These are phyloP conservation scores for Neodontobutis hainanensis DNA, from an alignment of 2,113 vertebrate genomes.

Conservation along the genomic window DNA sequence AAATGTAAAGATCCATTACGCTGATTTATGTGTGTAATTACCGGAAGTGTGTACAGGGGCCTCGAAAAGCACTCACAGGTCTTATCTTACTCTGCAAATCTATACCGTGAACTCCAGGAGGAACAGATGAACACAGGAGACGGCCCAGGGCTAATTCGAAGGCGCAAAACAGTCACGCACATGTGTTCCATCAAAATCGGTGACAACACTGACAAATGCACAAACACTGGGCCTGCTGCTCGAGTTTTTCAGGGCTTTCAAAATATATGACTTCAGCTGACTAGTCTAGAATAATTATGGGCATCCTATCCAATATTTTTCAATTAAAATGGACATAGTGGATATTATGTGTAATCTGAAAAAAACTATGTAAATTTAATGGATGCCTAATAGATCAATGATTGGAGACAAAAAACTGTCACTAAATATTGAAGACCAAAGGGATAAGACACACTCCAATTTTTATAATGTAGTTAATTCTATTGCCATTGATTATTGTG, in stretches of 20 bases:
- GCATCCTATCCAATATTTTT: too few species aligned
- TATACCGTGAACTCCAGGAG: constrained; percentile 47
- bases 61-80: constrained; percentile 16
- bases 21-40: constrained; percentile 67
- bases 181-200: constrained; percentile 71
- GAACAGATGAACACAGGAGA: constrained; percentile 46
- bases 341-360: too few species aligned
- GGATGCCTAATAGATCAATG: too few species aligned
- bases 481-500: too few species aligned
- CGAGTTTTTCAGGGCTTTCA: background rate
- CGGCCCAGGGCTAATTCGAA: constrained; percentile 57
- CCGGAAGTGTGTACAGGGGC: constrained; percentile 19
- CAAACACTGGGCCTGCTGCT: constrained; percentile 7
- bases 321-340: too few species aligned
- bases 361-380: too few species aligned
- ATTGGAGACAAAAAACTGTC: too few species aligned
- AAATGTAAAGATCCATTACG: constrained; percentile 30
- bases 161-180: constrained; percentile 71
- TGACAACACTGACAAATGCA: constrained; percentile 55
- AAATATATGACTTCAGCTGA: background rate
- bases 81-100: constrained; percentile 63
- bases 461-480: too few species aligned
- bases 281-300: too few species aligned
- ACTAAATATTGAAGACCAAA: too few species aligned
- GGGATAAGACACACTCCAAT: too few species aligned